Conservation (phyloP, 2,113 vertebrate species). For the Grammomys dolichurus region DNA sequence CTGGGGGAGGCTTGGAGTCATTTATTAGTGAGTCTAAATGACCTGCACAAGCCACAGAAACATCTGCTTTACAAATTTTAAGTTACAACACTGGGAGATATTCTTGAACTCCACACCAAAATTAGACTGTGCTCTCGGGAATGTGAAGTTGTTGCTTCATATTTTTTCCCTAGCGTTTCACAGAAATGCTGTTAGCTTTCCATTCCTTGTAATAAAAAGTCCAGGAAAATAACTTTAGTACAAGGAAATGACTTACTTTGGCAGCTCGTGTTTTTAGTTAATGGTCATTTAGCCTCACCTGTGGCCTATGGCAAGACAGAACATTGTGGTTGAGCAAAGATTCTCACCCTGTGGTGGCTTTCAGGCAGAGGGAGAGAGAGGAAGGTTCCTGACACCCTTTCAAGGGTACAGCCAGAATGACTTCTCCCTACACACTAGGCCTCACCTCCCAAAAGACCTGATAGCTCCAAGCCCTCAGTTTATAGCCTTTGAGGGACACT, state of each 20-base stretch:
- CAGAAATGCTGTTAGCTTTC: neutral
- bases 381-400: too few species aligned
- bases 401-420: neutral
- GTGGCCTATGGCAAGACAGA: neutral
- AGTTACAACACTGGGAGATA: neutral
- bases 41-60: neutral
- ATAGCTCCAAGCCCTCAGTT: too few species aligned
- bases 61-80: neutral
- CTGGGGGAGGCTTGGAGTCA: neutral
- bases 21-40: neutral
- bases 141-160: neutral
- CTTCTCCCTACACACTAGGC: too few species aligned
- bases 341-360: neutral
- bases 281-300: neutral
- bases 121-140: neutral
- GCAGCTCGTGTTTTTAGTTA: neutral
- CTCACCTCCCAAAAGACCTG: neutral
- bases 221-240: neutral
- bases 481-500: neutral
- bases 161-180: constrained; percentile 20
- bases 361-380: too few species aligned
- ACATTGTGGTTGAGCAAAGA: neutral
- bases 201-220: neutral
- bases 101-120: neutral
- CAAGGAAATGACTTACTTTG: neutral